A percentile compares a stretch with the other conserved stretches of the same genome.
Conservation (phyloP, 2,113 vertebrate species). For the Takifugu flavidus region DNA sequence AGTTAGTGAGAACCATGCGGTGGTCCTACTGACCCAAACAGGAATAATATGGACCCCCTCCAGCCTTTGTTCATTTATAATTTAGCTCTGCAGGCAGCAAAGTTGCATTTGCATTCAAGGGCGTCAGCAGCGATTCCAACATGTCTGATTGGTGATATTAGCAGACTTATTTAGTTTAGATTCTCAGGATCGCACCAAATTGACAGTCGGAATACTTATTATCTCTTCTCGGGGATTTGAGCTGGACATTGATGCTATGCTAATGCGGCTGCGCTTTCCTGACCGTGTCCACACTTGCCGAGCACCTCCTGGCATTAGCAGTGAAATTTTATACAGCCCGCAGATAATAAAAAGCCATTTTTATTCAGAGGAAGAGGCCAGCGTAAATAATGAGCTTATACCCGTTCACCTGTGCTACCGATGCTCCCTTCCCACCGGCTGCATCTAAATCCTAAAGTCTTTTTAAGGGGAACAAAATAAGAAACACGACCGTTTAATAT, state of each 20-base stretch:
- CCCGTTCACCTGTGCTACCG: conserved; percentile 32
- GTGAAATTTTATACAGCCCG: conserved; percentile 42
- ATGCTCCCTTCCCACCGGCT: conserved; percentile 24
- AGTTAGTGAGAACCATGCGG: too few species aligned
- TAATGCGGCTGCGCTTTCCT: conserved; percentile 49
- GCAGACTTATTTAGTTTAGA: conserved; percentile 44
- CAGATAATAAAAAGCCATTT: conserved; percentile 48
- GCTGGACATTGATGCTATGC: conserved; percentile 65
- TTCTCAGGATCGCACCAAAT: conserved; percentile 45
- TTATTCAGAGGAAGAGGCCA: conserved; percentile 27
- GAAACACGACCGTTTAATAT: too few species aligned
- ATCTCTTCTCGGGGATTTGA: conserved; percentile 37
- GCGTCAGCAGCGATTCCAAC: conserved; percentile 19
- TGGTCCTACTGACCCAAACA: not conserved
- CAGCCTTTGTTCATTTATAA: conserved; percentile 19
- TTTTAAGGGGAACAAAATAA: too few species aligned
- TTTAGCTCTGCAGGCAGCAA: conserved; percentile 29
- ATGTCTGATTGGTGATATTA: conserved; percentile 38
- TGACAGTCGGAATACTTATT: conserved; percentile 59
- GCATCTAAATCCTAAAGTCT: too few species aligned
- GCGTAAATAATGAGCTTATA: conserved; percentile 46
- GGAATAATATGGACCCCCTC: conserved; percentile 19
- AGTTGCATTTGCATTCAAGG: conserved; percentile 22
- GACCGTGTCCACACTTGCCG: conserved; percentile 37
- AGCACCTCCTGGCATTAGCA: conserved; percentile 36